Conservation (phyloP, 2,797 vertebrate genomes). For the Telmatherina bonti region DNA sequence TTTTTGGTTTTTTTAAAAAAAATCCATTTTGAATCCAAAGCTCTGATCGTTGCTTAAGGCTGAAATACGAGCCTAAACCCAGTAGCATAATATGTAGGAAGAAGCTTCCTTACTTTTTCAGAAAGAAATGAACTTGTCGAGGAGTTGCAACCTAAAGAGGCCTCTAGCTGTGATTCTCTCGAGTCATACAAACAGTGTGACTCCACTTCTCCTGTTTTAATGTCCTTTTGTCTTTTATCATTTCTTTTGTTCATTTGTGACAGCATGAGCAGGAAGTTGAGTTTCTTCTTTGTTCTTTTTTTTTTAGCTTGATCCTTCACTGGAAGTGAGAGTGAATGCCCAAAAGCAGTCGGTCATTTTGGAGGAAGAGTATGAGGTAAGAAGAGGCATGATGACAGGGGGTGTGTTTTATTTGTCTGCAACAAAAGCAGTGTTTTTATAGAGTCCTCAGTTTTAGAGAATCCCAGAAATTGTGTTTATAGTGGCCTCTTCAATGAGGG, state of each 20-base stretch:
- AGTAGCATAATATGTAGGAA: background rate
- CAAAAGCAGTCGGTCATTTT: slow-evolving; percentile 82
- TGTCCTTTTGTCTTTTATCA: background rate
- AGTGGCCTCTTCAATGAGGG: background rate
- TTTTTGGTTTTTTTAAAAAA: slow-evolving; percentile 53
- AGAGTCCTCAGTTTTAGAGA: background rate
- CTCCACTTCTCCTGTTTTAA: background rate
- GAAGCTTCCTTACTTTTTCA: background rate
- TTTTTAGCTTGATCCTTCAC: slow-evolving; percentile 89
- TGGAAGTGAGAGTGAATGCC: slow-evolving; percentile 87
- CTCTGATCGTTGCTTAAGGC: slow-evolving; percentile 17
- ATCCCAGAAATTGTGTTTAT: background rate
- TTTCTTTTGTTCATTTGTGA: background rate
- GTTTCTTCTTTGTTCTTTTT: background rate
- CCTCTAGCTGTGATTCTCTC: no score
- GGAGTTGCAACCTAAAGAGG: no score
- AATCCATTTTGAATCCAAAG: slow-evolving; percentile 62
- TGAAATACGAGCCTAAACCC: background rate
- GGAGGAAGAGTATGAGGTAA: slow-evolving; percentile 93
- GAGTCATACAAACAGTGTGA: background rate
- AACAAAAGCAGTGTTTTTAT: background rate
- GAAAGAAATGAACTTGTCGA: no score
- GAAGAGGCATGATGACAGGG: slow-evolving; percentile 1
- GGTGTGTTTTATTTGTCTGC: background rate
- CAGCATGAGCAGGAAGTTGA: background rate